Evolutionary conservation across 2,113 vertebrate species (phyloP), one percentile per base, ranked within the genome.

Genomic region (Pelmatolapia mariae): DNA sequence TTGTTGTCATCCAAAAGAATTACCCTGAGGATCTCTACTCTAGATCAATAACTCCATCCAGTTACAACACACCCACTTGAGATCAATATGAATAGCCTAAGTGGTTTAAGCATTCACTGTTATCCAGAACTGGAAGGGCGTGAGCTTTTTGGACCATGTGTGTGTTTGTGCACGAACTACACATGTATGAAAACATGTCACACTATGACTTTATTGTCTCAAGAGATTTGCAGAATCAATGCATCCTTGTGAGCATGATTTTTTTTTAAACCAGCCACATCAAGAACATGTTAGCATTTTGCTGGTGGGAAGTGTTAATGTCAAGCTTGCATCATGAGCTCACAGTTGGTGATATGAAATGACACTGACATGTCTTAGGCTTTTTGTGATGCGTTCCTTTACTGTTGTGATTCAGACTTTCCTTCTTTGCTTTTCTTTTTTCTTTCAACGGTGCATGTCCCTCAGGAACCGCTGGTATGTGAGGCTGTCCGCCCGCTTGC

Each of bases 401-500:
- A 81, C 45, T 85, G 15, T 43, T 68, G 40, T 88, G 80, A 89
- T 52, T 89, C 82, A 84, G 1, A 13, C 8, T 43, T 52, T 61
- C 38, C 26, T 78, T 1, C 10, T 50, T 78, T 0, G 22, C 33
- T 26, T 71, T 71, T 45, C 24, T 19, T 78, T 78, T 31, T 78
- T 31, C 43, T 66, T 18, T 89, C 87, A 81, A 15, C 18, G 82
- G 54, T 33, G 84, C 36, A 1, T 57, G 86, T 94, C 89, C 82
- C 89, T 52, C 79, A 98, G 81, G 92, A 98, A 98, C 85, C 95
- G 84, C 83, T 93, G 61, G 43, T 96, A 96, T 24, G 96, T 97
- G 84, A 99, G 95, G 52, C 85, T 73, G 87, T 98, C 96, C n/a
- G 96, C 96, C 50, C 26, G 89, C 78, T 87, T 61, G 50, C 98